Evolutionary conservation across 2,888 invertebrate species (phyloP), one percentile per base, ranked within the genome.

Genomic region (Stomorhina lunata): DNA sequence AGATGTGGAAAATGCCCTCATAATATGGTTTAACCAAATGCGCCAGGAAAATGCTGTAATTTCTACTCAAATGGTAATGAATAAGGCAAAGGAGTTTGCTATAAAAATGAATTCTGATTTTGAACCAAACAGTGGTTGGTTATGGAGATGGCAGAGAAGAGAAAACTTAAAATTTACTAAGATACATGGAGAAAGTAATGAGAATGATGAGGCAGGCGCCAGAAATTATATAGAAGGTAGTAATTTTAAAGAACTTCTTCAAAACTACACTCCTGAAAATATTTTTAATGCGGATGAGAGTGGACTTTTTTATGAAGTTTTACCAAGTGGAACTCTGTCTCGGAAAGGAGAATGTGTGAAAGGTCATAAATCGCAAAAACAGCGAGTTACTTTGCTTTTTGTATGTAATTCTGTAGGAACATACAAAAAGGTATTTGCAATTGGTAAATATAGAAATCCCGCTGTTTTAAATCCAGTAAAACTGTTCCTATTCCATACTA

Each of bases 271-370:
- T 6, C 20, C 57, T 10, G 48, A 17, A 10, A 53, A 76, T 66
- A 75, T 83, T 63, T 80, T 83, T 59, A 83, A 83, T 53, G 76
- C 80, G 15, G 80, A 80, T 55, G 72, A 80, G 53, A 59, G 43
- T 22, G 78, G 81, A 5, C 65, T 78, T 1, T 78, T 53, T 55
- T 81, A 71, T 29, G 78, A 81, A 45, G 69, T 73, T 37, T 63
- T 82, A 53, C 73, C 78, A 9, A 71, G 63, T 45, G n/a, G n/a
- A n/a, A n/a, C n/a, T n/a, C n/a, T n/a, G n/a, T n/a, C n/a, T n/a
- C n/a, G n/a, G n/a, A n/a, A n/a, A n/a, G n/a, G n/a, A n/a, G n/a
- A n/a, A n/a, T n/a, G n/a, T n/a, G n/a, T n/a, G n/a, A n/a, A n/a
- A 66, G 55, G 50, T 45, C 81, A 32, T 45, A 69, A 71, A 53